A percentile compares a stretch with the other conserved stretches of the same genome.
These are phyloP conservation scores for Cherax quadricarinatus DNA, from an alignment of 1,140 invertebrate species.

Conservation along the genomic window DNA sequence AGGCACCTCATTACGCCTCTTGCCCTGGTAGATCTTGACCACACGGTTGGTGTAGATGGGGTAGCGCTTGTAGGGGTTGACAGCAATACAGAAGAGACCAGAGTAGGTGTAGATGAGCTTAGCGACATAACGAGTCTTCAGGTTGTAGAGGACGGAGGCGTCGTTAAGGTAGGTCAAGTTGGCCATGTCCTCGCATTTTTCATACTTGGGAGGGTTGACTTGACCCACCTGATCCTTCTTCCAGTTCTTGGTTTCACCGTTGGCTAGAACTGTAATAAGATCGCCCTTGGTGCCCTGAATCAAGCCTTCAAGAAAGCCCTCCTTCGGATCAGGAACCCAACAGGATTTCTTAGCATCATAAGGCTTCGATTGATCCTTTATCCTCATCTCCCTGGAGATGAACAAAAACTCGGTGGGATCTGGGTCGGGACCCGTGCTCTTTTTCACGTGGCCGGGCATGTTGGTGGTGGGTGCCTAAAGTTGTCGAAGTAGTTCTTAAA, in stretches of 20 bases:
- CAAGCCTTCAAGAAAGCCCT: slow-evolving; percentile 33
- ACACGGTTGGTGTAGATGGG: slow-evolving; percentile 98
- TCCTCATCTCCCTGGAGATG: slow-evolving; percentile 55
- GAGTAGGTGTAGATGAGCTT: slow-evolving; percentile 99
- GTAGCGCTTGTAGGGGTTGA: slow-evolving; percentile 99
- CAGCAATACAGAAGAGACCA: slow-evolving; percentile 99
- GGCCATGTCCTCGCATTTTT: slow-evolving; percentile 99
- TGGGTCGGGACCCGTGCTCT: slow-evolving; percentile 58
- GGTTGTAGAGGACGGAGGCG: slow-evolving; percentile 98
- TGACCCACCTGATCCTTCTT: slow-evolving; percentile 80
- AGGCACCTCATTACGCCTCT: slow-evolving; percentile 99
- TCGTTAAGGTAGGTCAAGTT: slow-evolving; percentile 99
- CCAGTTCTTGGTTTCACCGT: slow-evolving; percentile 63
- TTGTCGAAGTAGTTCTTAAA: slow-evolving; percentile 15
- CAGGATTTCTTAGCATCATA: slow-evolving; percentile 70
- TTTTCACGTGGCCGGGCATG: slow-evolving; percentile 67
- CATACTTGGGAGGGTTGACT: slow-evolving; percentile 99
- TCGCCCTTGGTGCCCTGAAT: slow-evolving; percentile 71
- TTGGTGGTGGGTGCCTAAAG: slow-evolving; percentile 63
- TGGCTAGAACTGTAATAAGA: slow-evolving; percentile 71
- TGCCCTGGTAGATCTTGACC: slow-evolving; percentile 98
- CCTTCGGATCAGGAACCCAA: slow-evolving; percentile 62
- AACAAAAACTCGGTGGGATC: slow-evolving; percentile 52
- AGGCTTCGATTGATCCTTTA: slow-evolving; percentile 38
- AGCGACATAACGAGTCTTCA: slow-evolving; percentile 97